phyloP scores from a whole-genome alignment of 2,113 vertebrate species.

The Tetraodon nigroviridis region DNA sequence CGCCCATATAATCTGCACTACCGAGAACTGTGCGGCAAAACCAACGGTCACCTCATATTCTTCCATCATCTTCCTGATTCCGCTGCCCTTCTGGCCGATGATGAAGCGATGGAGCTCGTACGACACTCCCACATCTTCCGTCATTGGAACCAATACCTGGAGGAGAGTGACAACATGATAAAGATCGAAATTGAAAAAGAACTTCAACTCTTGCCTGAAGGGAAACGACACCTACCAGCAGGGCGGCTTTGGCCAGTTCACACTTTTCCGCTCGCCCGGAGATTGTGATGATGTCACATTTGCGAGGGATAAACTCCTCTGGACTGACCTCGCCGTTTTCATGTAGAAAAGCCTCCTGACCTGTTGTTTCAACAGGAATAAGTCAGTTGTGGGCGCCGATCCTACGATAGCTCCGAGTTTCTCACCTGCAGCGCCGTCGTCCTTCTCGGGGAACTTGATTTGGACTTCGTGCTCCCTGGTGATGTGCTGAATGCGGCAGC shows the following conservation, averaged over 20 bases:
- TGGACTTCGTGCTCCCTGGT: conserved; percentile 77
- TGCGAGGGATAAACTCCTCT: conserved; percentile 72
- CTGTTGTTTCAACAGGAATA: conserved; percentile 40
- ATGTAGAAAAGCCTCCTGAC: conserved; percentile 66
- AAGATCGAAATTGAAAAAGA: neutral
- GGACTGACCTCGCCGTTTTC: conserved; percentile 73
- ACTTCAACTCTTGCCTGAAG: neutral
- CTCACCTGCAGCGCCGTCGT: conserved; percentile 72
- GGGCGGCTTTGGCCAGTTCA: conserved; percentile 70
- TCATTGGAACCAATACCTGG: conserved; percentile 80
- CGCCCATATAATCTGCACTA: neutral
- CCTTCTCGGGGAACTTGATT: conserved; percentile 81
- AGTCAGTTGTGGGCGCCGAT: neutral
- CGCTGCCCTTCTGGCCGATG: conserved; percentile 81
- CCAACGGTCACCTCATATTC: conserved; percentile 75
- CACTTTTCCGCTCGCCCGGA: conserved; percentile 76
- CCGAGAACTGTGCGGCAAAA: neutral
- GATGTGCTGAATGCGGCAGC: conserved; percentile 76
- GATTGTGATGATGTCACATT: conserved; percentile 77
- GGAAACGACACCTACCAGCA: conserved; percentile 66
- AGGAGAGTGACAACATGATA: neutral
- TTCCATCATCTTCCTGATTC: conserved; percentile 85
- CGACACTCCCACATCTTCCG: conserved; percentile 75
- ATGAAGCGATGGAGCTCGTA: conserved; percentile 82
- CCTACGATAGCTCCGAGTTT: neutral